phyloP scores from a whole-genome alignment of 1,140 invertebrate species.

The Lepidurus apus region DNA sequence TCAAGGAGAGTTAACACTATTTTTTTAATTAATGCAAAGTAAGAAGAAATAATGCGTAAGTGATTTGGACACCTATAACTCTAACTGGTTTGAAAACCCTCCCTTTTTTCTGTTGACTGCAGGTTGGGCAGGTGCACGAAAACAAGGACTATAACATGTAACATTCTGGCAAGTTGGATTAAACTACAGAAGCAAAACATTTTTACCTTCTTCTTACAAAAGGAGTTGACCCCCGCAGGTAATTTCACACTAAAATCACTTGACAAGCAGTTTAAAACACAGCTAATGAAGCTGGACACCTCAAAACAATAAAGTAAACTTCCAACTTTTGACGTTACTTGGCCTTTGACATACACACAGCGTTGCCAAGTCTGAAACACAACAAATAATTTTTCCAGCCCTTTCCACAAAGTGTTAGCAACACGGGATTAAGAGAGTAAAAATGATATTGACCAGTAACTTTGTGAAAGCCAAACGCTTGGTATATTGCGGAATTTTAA shows the following conservation, averaged over 20 bases:
- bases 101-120: conserved; percentile 10
- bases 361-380: background rate
- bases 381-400: background rate
- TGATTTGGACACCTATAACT: no score
- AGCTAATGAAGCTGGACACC: background rate
- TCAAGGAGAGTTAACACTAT: no score
- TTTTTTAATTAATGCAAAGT: no score
- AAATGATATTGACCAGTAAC: no score
- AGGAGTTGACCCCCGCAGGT: background rate
- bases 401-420: background rate
- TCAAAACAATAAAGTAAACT: background rate
- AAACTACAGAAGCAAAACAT: background rate
- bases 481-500: no score
- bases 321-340: conserved; percentile 1
- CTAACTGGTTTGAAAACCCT: background rate
- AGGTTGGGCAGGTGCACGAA: background rate
- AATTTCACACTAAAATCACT: background rate
- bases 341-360: conserved; percentile 14
- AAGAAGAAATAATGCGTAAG: no score
- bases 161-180: background rate
- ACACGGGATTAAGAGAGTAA: no score
- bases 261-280: background rate
- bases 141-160: background rate
- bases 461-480: no score
- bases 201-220: background rate